Evolutionary conservation across 2,888 invertebrate species (phyloP), one percentile per base, ranked within the genome.

Genomic region (Trissonchulus sp.): DNA sequence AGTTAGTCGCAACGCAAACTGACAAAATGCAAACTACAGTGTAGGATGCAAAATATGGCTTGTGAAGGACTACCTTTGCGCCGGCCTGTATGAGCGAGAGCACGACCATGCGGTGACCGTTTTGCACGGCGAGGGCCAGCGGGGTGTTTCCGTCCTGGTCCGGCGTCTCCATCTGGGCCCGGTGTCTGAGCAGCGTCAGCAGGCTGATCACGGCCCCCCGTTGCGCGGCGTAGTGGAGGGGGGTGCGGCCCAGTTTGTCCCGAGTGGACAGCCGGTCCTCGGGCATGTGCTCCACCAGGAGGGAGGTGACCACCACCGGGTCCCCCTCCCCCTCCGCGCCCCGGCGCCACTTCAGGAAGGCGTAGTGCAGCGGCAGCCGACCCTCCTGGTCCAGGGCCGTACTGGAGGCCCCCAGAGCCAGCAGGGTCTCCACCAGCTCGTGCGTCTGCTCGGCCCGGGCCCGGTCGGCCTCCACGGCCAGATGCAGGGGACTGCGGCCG

Each of bases 151-250:
- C 86, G 78, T 83, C 79, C 34, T 80, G 80, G 30, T 15, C 35
- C n/a, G n/a, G 8, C 2, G 31, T 35, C 72, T 86, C 82, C 1
- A 86, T 77, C 69, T 81, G 80, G 69, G 82, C 82, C 65, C 81
- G 79, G 78, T 85, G 80, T 34, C 80, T 81, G 30, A 85, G 77
- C 30, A 87, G 79, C 78, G 85, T 84, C 78, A 87, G 81, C 78
- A 84, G 85, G 75, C 85, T 87, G 78, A 88, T 86, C 1, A 86
- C 85, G n/a, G 87, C 85, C 30, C 88, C 88, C 72, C 86, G 80
- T 63, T 80, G 79, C n/a, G 87, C 86, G 2, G 87, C 86, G 74
- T 84, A 80, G 78, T 87, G 86, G 1, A 87, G 80, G 0, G 86
- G 84, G 0, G 86, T 84, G 76, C 81, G 80, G 1, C 85, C 85